A percentile compares a stretch with the other conserved stretches of the same genome.
Evolutionary conservation across 2,113 vertebrate species (phyloP).

Genomic region (Turnix velox): DNA sequence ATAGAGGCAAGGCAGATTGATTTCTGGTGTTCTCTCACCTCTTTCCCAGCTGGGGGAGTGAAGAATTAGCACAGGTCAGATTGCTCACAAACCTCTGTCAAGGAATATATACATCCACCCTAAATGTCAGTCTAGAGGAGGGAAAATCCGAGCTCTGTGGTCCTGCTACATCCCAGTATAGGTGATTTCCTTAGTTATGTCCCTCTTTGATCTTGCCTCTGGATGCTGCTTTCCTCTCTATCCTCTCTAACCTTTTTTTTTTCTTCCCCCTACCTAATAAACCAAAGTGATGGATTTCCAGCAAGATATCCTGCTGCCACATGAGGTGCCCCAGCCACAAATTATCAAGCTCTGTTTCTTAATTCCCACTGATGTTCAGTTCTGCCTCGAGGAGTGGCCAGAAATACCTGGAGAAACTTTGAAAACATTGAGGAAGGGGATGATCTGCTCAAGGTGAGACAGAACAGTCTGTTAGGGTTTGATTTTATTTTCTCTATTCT

Average conservation of each 20-base stretch:
- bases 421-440: background rate
- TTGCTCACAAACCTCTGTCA: background rate
- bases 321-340: background rate
- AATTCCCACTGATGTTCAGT: background rate
- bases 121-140: background rate
- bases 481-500: background rate
- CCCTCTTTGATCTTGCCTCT: background rate
- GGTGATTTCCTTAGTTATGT: background rate
- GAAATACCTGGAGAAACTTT: background rate
- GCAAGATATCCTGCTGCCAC: background rate
- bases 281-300: background rate
- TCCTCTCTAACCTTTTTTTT: too few species aligned
- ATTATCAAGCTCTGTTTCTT: background rate
- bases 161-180: background rate
- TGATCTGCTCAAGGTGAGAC: background rate
- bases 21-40: background rate
- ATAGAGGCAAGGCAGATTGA: background rate
- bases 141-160: background rate
- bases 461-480: background rate
- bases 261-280: rapidly evolving
- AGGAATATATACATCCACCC: background rate
- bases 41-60: background rate
- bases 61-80: conserved; percentile 23
- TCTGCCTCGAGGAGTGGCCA: background rate
- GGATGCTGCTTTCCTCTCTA: background rate